Base-by-base conservation (phyloP, 2,113 vertebrate genomes). In the Anolis sagrei region DNA sequence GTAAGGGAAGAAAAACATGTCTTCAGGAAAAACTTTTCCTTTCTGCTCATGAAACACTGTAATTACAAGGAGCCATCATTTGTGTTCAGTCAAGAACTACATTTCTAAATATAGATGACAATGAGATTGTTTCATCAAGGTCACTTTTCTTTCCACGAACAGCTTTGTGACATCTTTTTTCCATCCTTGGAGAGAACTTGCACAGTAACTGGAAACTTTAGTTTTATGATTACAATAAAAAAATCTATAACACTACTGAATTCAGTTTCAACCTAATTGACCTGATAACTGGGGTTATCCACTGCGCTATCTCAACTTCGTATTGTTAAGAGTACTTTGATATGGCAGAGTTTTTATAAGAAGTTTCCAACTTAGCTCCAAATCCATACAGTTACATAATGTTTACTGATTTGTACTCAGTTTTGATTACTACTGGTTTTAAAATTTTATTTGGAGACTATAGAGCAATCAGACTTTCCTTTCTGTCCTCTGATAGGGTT, bases 81-180 rank as follows among this genome's bases (percentile, higher is more conserved):
- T 75, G 39, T 86, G 84, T 86, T 81, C 69, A 66, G 77, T 91
- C 86, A 88, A 76, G 0, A 0, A 84, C 88, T 92, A 89, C 89
- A 92, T 29, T 86, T 85, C 87, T 85, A 91, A 92, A 82, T 81
- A 92, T 76, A 86, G 69, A 75, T 81, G 64, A 75, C 4, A 39
- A 86, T 74, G 78, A 66, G 54, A 29, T 86, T 75, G n/a, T 75
- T 61, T 44, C 79, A 86, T 75, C 58, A 75, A 75, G 78, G 36
- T 25, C 11, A 75, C 58, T 81, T 86, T 79, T 75, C 77, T 86
- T 64, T 86, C 58, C 61, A 74, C 49, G 39, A 86, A 39, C 54
- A 81, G 58, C 58, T 64, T 81, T 51, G 23, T 73, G 76, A 62
- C 19, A 5, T 39, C 69, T 70, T 79, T 79, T 83, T 58, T 61